Evolutionary conservation across 2,888 invertebrate genomes (phyloP).

Genomic region (Conops quadrifasciatus): DNA sequence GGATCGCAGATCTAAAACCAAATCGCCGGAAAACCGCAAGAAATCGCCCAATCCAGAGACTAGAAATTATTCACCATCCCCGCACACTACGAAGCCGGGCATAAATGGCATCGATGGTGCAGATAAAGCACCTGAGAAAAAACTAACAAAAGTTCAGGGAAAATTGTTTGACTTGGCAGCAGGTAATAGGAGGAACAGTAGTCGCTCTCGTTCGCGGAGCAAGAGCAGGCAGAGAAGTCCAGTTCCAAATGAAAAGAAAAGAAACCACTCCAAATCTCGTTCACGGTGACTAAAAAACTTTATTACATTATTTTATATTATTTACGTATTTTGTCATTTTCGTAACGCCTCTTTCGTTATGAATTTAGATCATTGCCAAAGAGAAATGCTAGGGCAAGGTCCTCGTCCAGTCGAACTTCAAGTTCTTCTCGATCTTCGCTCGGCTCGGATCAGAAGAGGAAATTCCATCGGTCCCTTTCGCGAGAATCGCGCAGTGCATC

Average conservation of each 20-base stretch:
- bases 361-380: conserved; percentile 51
- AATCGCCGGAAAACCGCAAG: conserved; percentile 50
- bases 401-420: conserved; percentile 50
- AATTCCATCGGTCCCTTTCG: conserved; percentile 63
- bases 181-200: conserved; percentile 52
- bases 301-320: neutral
- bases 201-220: conserved; percentile 30
- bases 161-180: conserved; percentile 71
- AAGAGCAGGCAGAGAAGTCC: conserved; percentile 45
- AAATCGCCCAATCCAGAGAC: conserved; percentile 30
- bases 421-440: conserved; percentile 55
- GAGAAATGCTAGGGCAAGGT: conserved; percentile 40
- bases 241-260: conserved; percentile 34
- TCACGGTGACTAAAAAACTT: conserved; percentile 33
- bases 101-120: conserved; percentile 58
- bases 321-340: neutral
- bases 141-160: conserved; percentile 70
- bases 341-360: conserved; percentile 7
- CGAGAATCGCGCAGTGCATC: conserved; percentile 56
- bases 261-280: conserved; percentile 36
- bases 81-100: conserved; percentile 43
- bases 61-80: conserved; percentile 18
- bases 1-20: conserved; percentile 49
- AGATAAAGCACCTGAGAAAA: conserved; percentile 43
- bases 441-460: conserved; percentile 58